Conservation (phyloP, 2,888 invertebrate species). For the Zhuqinia jingwanae region DNA sequence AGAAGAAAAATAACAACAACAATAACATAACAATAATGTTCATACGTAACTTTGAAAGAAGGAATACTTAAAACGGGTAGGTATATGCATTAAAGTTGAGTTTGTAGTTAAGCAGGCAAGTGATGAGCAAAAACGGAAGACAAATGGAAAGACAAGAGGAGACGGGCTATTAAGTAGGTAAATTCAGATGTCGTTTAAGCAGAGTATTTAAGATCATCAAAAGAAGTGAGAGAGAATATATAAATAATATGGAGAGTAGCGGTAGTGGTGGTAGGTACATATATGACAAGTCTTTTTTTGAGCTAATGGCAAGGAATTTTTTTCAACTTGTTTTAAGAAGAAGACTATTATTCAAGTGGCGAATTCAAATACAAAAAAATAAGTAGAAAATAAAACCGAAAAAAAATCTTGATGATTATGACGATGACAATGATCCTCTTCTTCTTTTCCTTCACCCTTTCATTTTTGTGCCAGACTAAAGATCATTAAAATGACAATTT, state of each 20-base stretch:
- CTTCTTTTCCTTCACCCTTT: conserved; percentile 32
- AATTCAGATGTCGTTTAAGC: conserved; percentile 58
- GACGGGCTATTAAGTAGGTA: conserved; percentile 65
- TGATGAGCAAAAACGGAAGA: conserved; percentile 42
- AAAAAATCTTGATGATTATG: conserved; percentile 34
- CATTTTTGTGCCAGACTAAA: conserved; percentile 64
- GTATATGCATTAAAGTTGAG: neutral
- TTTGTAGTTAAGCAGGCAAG: conserved; percentile 20
- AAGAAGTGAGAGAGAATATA: conserved; percentile 21
- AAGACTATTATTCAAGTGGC: conserved; percentile 23
- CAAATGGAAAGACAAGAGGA: conserved; percentile 57
- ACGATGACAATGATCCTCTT: conserved; percentile 38
- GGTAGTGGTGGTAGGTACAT: conserved; percentile 6
- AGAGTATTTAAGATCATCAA: conserved; percentile 69
- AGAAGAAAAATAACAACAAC: conserved; percentile 32
- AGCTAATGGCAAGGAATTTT: neutral
- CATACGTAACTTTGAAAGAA: conserved; percentile 2
- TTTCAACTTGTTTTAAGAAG: conserved; percentile 31
- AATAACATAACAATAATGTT: conserved; percentile 41
- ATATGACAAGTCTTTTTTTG: neutral
- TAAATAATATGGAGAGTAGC: neutral
- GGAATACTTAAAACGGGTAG: conserved; percentile 23
- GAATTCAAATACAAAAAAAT: neutral
- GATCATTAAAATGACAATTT: conserved; percentile 75
- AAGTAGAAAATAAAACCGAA: neutral